Evolutionary conservation across 2,888 invertebrate species (phyloP).

Genomic region (Trachelus iudaicus): DNA sequence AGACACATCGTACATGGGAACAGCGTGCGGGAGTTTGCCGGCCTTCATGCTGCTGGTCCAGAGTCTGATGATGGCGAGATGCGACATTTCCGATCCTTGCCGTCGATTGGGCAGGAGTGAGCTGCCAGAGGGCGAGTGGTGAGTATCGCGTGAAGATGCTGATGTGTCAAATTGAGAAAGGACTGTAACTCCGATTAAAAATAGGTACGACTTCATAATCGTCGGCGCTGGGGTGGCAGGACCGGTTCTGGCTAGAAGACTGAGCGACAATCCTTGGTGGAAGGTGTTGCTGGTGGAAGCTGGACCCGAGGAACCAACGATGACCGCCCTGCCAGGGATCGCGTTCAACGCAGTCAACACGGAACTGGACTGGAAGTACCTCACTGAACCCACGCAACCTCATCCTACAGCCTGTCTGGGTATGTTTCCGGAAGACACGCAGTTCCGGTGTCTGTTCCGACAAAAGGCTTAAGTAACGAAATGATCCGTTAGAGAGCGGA

Average conservation of each 20-base stretch:
- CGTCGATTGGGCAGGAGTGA: slow-evolving; percentile 51
- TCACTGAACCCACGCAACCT: slow-evolving; percentile 66
- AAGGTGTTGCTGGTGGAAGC: slow-evolving; percentile 64
- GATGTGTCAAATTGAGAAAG: not conserved
- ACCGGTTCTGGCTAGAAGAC: slow-evolving; percentile 66
- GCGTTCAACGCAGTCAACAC: slow-evolving; percentile 60
- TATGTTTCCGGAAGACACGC: slow-evolving; percentile 22
- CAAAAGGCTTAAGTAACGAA: not conserved
- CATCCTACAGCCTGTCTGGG: slow-evolving; percentile 60
- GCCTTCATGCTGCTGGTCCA: slow-evolving; percentile 57
- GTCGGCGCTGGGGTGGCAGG: slow-evolving; percentile 67
- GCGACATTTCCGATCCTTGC: slow-evolving; percentile 59
- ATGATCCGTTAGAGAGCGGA: slow-evolving; percentile 35
- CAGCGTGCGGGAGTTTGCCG: slow-evolving; percentile 45
- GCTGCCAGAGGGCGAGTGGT: slow-evolving; percentile 51
- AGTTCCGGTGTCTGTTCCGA: not conserved
- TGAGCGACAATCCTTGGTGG: slow-evolving; percentile 66
- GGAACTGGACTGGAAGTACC: slow-evolving; percentile 67
- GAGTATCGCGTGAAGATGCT: slow-evolving; percentile 12
- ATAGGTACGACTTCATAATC: slow-evolving; percentile 65
- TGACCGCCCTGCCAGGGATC: slow-evolving; percentile 63
- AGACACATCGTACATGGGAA: slow-evolving; percentile 52
- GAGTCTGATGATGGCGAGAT: slow-evolving; percentile 49
- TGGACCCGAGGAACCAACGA: slow-evolving; percentile 65
- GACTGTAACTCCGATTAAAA: not conserved